Percentiles rank a stretch among this genome's conserved stretches.
These are phyloP conservation scores for Drosophila tsacasi DNA, from an alignment of 1,140 invertebrate genomes.

Conservation along the genomic window DNA sequence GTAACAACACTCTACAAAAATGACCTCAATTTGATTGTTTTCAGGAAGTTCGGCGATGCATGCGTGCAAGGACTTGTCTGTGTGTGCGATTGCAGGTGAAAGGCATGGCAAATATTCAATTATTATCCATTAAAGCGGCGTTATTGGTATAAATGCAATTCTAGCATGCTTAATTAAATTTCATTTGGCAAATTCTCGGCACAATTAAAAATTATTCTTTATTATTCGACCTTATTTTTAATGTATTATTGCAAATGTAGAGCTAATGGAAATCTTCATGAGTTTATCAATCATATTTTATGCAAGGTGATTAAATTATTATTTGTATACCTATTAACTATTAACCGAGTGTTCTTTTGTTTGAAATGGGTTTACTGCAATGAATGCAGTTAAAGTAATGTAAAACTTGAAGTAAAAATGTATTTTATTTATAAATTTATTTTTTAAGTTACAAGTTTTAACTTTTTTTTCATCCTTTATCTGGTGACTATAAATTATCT, in stretches of 20 bases:
- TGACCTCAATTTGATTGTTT: conserved; percentile 67
- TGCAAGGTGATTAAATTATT: background rate
- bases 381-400: background rate
- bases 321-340: no score
- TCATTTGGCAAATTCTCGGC: conserved; percentile 48
- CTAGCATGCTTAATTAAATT: conserved; percentile 68
- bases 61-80: conserved; percentile 21
- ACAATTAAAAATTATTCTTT: conserved; percentile 7
- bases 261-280: background rate
- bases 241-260: background rate
- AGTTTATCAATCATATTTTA: background rate
- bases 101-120: conserved; percentile 67
- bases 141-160: conserved; percentile 76
- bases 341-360: background rate
- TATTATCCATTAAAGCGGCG: conserved; percentile 71
- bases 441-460: background rate
- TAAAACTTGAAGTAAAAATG: background rate
- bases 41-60: conserved; percentile 47
- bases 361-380: background rate
- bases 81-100: conserved; percentile 34
- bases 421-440: background rate
- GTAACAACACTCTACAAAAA: conserved; percentile 53
- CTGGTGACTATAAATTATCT: no score
- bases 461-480: no score
- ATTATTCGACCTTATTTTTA: background rate